Percentiles rank a stretch among this genome's conserved stretches.
These are phyloP conservation scores for Papilio xuthus DNA, from an alignment of 1,140 invertebrate genomes.

Conservation along the genomic window DNA sequence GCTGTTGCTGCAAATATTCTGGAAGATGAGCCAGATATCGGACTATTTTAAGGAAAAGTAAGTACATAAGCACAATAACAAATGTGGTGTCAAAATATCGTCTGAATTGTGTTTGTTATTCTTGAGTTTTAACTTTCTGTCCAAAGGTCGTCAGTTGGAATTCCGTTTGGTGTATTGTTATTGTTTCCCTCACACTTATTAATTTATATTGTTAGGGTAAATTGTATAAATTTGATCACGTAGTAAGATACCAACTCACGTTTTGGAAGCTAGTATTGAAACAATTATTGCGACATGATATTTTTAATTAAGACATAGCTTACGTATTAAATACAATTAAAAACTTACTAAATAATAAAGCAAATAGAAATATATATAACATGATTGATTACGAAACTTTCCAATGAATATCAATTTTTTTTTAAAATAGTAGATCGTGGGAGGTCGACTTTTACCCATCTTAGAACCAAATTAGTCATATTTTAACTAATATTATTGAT, in stretches of 20 bases:
- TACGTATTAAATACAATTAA: no score
- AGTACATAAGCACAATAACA: constrained; percentile 48
- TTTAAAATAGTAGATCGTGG: no score
- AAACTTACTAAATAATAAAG: no score
- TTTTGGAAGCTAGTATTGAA: background rate
- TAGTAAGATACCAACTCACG: background rate
- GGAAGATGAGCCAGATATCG: constrained; percentile 77
- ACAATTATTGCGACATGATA: background rate
- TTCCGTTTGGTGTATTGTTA: background rate
- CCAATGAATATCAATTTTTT: no score
- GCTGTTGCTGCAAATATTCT: constrained; percentile 75
- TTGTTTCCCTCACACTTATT: background rate
- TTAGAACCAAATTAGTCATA: no score
- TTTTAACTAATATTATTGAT: no score
- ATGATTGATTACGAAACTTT: no score
- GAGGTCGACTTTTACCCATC: no score
- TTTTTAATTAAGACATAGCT: no score
- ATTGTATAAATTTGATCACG: background rate
- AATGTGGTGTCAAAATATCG: constrained; percentile 9
- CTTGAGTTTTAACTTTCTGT: background rate
- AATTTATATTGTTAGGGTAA: background rate
- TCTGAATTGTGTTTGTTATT: background rate
- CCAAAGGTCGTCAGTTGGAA: background rate
- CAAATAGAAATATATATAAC: no score
- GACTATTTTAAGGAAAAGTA: constrained; percentile 75